Evolutionary conservation across 2,888 invertebrate genomes (phyloP).

Genomic region (Drosophila kuntzei): DNA sequence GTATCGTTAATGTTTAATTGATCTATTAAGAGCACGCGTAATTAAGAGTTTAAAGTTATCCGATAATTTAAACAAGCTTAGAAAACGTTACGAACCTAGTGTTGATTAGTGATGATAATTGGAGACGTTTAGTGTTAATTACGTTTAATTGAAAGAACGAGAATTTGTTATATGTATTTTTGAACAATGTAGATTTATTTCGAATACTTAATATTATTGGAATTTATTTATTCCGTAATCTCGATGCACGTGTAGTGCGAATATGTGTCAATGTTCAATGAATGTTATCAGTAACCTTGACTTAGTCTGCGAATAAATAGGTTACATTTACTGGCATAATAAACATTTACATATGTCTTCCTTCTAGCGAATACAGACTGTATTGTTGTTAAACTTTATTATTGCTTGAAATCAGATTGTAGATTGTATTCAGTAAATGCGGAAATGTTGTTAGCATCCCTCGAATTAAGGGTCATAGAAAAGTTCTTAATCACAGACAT

Average conservation of each 20-base stretch:
- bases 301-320: neutral
- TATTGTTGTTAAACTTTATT: neutral
- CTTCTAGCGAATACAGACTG: neutral
- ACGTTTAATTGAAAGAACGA: neutral
- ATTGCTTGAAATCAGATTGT: neutral
- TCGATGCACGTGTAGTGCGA: neutral
- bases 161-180: neutral
- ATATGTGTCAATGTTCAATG: conserved; percentile 27
- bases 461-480: neutral
- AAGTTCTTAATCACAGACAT: neutral
- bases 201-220: neutral
- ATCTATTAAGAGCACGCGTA: neutral
- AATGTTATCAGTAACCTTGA: conserved; percentile 42
- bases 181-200: neutral
- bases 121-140: neutral
- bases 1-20: conserved; percentile 15
- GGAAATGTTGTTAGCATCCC: neutral
- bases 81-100: neutral
- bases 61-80: neutral
- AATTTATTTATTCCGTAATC: conserved; percentile 1
- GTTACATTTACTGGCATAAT: neutral
- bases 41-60: conserved; percentile 1
- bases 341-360: neutral
- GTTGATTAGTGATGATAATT: neutral
- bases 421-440: neutral